Conservation (phyloP, 1,140 invertebrate species). For the Orchesella cincta region DNA sequence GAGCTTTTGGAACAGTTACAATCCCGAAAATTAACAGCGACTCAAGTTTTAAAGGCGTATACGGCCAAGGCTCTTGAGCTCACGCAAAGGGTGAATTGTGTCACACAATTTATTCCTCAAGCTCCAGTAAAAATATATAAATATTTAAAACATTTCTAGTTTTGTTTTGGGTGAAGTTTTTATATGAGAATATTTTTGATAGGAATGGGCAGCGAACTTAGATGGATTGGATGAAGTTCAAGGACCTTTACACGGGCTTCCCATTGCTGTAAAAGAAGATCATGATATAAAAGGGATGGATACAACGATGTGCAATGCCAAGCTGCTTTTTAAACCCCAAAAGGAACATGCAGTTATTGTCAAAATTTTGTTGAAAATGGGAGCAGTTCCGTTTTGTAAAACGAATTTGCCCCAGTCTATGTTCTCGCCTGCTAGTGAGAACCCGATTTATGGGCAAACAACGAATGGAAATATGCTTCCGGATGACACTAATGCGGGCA, state of each 20-base stretch:
- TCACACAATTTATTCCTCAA: slow-evolving; percentile 54
- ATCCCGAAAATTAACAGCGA: slow-evolving; percentile 40
- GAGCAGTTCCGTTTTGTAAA: slow-evolving; percentile 58
- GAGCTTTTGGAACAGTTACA: slow-evolving; percentile 45
- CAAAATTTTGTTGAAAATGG: slow-evolving; percentile 51
- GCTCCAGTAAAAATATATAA: too few relatives aligned
- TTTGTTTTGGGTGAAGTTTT: too few relatives aligned
- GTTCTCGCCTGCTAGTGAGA: slow-evolving; percentile 55
- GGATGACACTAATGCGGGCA: slow-evolving; percentile 57
- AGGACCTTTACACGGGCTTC: slow-evolving; percentile 54
- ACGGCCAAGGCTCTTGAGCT: slow-evolving; percentile 52
- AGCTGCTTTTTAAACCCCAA: slow-evolving; percentile 54
- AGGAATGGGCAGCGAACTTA: too few relatives aligned
- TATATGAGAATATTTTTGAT: too few relatives aligned
- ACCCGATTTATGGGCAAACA: slow-evolving; percentile 59
- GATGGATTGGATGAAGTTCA: slow-evolving; percentile 46
- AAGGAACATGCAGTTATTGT: slow-evolving; percentile 54
- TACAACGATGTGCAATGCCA: slow-evolving; percentile 55
- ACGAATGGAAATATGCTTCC: slow-evolving; percentile 55
- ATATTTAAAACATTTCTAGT: too few relatives aligned
- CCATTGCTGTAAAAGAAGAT: slow-evolving; percentile 55
- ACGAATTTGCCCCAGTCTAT: slow-evolving; percentile 58
- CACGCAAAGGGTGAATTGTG: slow-evolving; percentile 52
- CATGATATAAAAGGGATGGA: slow-evolving; percentile 57
- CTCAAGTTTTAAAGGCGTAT: slow-evolving; percentile 45